Percentiles rank a stretch among this genome's conserved stretches.
Conservation (phyloP, 35 echinoderm and acorn worm genomes). For the Antedon bifida region DNA sequence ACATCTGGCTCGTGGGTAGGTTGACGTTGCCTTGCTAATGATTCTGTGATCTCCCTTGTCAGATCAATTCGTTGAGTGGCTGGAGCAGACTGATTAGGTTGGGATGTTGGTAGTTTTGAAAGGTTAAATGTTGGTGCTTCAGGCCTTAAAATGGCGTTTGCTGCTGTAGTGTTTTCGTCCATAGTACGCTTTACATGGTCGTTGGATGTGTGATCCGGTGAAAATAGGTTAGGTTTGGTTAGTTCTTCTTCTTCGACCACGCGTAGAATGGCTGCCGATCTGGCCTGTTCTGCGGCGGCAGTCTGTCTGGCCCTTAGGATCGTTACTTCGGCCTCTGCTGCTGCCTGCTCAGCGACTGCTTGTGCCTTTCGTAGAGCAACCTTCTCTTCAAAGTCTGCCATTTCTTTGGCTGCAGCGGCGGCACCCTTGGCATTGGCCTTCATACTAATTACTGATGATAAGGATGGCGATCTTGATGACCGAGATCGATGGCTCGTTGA, state of each 20-base stretch:
- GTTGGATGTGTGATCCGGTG: not conserved
- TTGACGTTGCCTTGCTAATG: conserved; percentile 6
- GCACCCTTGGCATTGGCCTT: too few relatives aligned
- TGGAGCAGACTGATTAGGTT: too few relatives aligned
- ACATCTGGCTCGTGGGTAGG: conserved; percentile 16
- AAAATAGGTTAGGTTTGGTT: not conserved
- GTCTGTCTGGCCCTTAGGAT: not conserved
- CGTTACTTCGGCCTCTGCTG: not conserved
- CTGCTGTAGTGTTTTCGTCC: not conserved
- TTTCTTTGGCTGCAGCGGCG: too few relatives aligned
- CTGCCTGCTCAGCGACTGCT: not conserved
- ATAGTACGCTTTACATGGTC: not conserved
- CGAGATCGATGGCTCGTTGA: too few relatives aligned
- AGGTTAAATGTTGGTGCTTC: not conserved
- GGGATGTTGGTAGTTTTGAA: too few relatives aligned
- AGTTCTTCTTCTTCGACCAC: not conserved
- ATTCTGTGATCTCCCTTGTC: not conserved
- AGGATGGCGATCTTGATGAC: too few relatives aligned
- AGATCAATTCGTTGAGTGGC: not conserved
- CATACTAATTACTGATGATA: too few relatives aligned
- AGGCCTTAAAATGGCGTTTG: not conserved
- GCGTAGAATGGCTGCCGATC: not conserved
- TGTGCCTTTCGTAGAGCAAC: too few relatives aligned
- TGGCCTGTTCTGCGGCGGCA: not conserved
- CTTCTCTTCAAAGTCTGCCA: too few relatives aligned